These are phyloP conservation scores for Lutraria lutraria DNA, from an alignment of 2,888 invertebrate genomes.

Conservation along the genomic window DNA sequence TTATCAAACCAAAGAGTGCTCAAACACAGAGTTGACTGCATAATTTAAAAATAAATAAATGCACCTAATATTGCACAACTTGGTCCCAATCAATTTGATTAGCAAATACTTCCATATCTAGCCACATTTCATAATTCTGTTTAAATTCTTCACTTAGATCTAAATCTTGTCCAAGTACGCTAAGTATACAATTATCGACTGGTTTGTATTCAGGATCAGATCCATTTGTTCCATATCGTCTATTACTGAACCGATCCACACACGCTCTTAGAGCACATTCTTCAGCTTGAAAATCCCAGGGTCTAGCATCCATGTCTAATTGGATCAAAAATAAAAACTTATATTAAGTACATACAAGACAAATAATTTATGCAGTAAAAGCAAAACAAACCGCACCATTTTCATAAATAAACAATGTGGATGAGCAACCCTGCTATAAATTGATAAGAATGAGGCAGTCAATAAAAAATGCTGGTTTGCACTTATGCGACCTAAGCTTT, in stretches of 20 bases:
- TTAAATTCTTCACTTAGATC: conserved; percentile 94
- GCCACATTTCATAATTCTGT: conserved; percentile 94
- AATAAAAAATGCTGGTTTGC: too few species aligned
- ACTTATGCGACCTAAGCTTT: too few species aligned
- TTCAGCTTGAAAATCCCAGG: conserved; percentile 98
- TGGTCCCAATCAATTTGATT: conserved; percentile 90
- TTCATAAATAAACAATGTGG: too few species aligned
- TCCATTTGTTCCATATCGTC: conserved; percentile 91
- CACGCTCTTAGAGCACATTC: conserved; percentile 97
- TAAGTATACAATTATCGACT: conserved; percentile 94
- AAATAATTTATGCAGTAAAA: too few species aligned
- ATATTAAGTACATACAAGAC: not conserved
- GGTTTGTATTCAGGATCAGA: conserved; percentile 89
- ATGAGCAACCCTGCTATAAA: too few species aligned
- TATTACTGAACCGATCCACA: conserved; percentile 98
- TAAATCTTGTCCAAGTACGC: conserved; percentile 92
- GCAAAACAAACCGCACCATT: too few species aligned
- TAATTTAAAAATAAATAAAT: not conserved
- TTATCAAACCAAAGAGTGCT: too few species aligned
- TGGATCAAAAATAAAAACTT: conserved; percentile 48
- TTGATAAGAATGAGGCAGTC: too few species aligned
- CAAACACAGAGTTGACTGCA: too few species aligned
- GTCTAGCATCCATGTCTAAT: conserved; percentile 96
- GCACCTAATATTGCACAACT: conserved; percentile 54
- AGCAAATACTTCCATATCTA: conserved; percentile 98